Percentiles rank a stretch among this genome's conserved stretches.
These are phyloP conservation scores for Aspidiotus destructor DNA, from an alignment of 2,888 invertebrate species.

Conservation along the genomic window DNA sequence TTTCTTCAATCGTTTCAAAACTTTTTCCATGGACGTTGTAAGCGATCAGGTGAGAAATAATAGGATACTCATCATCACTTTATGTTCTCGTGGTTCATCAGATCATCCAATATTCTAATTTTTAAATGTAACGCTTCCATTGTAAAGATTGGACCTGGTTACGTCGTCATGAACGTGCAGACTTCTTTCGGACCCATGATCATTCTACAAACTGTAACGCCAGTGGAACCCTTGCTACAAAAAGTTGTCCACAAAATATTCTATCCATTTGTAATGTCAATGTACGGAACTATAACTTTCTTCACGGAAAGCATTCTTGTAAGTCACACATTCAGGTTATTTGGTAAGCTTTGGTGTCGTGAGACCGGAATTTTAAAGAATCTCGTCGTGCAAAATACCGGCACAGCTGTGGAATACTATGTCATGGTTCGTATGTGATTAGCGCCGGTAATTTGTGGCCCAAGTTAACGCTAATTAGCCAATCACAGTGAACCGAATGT, in stretches of 20 bases:
- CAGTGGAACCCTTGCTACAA: slow-evolving; percentile 65
- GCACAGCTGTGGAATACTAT: too few species aligned
- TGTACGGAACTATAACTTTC: slow-evolving; percentile 56
- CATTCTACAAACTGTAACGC: slow-evolving; percentile 68
- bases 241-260: slow-evolving; percentile 68
- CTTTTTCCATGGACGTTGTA: slow-evolving; percentile 52
- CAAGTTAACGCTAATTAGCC: too few species aligned
- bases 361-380: too few species aligned
- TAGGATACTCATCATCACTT: neutral
- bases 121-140: too few species aligned
- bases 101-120: too few species aligned
- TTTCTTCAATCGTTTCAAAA: slow-evolving; percentile 50
- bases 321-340: slow-evolving; percentile 36
- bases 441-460: too few species aligned
- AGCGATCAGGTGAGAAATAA: slow-evolving; percentile 52
- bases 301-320: slow-evolving; percentile 62
- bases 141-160: slow-evolving; percentile 59
- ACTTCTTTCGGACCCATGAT: slow-evolving; percentile 52
- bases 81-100: too few species aligned
- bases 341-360: neutral
- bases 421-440: too few species aligned
- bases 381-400: too few species aligned
- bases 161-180: slow-evolving; percentile 58
- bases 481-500: too few species aligned
- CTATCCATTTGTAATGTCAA: slow-evolving; percentile 51